Percentiles rank a stretch among this genome's conserved stretches.
Evolutionary conservation across 1,140 invertebrate species (phyloP).

Genomic region (Latrodectus geometricus): DNA sequence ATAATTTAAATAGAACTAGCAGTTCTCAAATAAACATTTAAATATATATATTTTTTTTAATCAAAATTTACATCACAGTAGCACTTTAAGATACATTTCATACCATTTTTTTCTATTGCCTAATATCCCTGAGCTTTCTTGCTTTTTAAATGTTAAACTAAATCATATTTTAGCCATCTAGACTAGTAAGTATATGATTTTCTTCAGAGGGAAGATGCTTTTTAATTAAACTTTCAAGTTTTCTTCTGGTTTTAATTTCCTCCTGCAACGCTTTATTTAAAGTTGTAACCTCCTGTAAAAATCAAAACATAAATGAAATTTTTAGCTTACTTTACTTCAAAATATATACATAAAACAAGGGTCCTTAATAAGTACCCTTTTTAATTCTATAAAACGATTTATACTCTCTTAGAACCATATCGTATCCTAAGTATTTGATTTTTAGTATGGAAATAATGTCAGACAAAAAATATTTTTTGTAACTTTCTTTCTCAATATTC

Average conservation of each 20-base stretch:
- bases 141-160: conserved; percentile 31
- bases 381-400: too few species aligned
- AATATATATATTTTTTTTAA: too few species aligned
- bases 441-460: neutral
- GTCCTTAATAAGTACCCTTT: too few species aligned
- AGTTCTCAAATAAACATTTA: too few species aligned
- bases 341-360: too few species aligned
- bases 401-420: too few species aligned
- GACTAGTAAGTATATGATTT: conserved; percentile 33
- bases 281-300: conserved; percentile 34
- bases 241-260: conserved; percentile 62
- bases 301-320: too few species aligned
- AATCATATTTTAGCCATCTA: conserved; percentile 28
- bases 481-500: too few species aligned
- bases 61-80: conserved; percentile 16
- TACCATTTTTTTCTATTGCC: conserved; percentile 8
- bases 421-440: neutral
- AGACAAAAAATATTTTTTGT: neutral
- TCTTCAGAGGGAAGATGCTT: conserved; percentile 28
- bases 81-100: conserved; percentile 17
- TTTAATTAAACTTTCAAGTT: conserved; percentile 56
- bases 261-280: conserved; percentile 63
- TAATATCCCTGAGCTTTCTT: conserved; percentile 48
- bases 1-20: too few species aligned
- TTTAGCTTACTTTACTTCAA: too few species aligned